Conservation (phyloP, 35 echinoderm and acorn worm genomes). For the Apostichopus parvimensis region DNA sequence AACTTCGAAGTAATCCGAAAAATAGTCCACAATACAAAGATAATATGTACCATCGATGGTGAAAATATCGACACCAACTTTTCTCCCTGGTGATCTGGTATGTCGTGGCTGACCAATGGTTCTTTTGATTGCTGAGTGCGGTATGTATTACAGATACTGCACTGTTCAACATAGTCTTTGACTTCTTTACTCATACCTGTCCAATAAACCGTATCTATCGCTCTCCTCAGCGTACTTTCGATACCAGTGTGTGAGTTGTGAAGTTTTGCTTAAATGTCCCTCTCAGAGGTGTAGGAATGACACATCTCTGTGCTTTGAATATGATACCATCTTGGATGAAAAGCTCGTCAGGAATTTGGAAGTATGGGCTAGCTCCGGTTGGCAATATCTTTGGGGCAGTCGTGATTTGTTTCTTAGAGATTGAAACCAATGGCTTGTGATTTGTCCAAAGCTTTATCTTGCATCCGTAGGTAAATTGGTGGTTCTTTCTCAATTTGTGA, state of each 20-base stretch:
- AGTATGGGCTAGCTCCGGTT: too few relatives aligned
- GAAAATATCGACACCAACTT: conserved; percentile 29
- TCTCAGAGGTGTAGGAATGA: too few relatives aligned
- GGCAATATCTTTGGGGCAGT: conserved; percentile 41
- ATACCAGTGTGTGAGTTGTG: background rate
- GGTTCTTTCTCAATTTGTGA: conserved; percentile 85
- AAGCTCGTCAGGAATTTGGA: too few relatives aligned
- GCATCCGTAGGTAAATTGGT: conserved; percentile 62
- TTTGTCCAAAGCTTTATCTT: conserved; percentile 66
- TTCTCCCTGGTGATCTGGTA: conserved; percentile 24
- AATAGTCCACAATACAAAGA: conserved; percentile 67
- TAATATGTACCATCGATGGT: background rate
- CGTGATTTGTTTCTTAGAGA: conserved; percentile 45
- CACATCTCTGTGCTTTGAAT: too few relatives aligned
- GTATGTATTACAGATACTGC: too few relatives aligned
- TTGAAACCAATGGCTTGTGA: conserved; percentile 67
- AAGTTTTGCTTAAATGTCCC: background rate
- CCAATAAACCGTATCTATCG: too few relatives aligned
- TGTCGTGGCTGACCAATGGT: background rate
- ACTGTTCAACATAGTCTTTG: too few relatives aligned
- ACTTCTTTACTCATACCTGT: too few relatives aligned
- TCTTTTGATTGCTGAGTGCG: background rate
- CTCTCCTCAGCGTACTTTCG: too few relatives aligned
- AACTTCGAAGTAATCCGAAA: conserved; percentile 66
- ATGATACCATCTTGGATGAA: too few relatives aligned